phyloP scores from a whole-genome alignment of 2,113 vertebrate genomes.

The Pedionomus torquatus region DNA sequence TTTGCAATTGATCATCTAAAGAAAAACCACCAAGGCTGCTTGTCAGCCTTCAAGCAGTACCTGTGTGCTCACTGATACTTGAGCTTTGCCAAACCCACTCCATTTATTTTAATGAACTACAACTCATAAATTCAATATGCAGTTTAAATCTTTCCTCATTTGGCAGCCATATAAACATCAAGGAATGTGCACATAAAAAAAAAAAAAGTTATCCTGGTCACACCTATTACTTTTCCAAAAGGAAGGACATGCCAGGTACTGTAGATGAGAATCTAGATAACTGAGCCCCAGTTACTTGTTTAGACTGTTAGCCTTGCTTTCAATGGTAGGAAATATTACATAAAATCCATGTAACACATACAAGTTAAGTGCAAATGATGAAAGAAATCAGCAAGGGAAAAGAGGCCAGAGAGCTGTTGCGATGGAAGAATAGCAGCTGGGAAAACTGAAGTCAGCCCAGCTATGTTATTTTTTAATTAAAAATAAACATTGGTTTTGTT shows the following conservation, averaged over 20 bases:
- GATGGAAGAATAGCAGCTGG: conserved; percentile 56
- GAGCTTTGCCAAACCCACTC: background rate
- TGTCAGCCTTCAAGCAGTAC: background rate
- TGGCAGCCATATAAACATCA: background rate
- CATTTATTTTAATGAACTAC: background rate
- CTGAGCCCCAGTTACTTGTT: conserved; percentile 19
- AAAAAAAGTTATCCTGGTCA: background rate
- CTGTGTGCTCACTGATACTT: background rate
- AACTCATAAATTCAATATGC: background rate
- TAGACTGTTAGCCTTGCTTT: conserved; percentile 14
- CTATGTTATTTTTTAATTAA: conserved; percentile 78
- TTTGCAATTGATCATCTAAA: background rate
- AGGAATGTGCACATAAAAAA: background rate
- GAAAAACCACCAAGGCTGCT: background rate
- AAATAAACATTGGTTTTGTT: conserved; percentile 74
- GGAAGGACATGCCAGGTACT: background rate
- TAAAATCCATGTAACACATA: conserved; percentile 31
- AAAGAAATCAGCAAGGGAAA: conserved; percentile 68
- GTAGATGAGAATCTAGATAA: background rate
- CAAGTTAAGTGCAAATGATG: conserved; percentile 49
- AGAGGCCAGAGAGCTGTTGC: conserved; percentile 44
- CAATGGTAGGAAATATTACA: conserved; percentile 57
- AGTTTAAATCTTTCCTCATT: background rate
- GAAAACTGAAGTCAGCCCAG: conserved; percentile 72
- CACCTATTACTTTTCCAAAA: background rate